These are phyloP conservation scores for Diaprepes abbreviatus DNA, from an alignment of 2,888 invertebrate species.

Conservation along the genomic window DNA sequence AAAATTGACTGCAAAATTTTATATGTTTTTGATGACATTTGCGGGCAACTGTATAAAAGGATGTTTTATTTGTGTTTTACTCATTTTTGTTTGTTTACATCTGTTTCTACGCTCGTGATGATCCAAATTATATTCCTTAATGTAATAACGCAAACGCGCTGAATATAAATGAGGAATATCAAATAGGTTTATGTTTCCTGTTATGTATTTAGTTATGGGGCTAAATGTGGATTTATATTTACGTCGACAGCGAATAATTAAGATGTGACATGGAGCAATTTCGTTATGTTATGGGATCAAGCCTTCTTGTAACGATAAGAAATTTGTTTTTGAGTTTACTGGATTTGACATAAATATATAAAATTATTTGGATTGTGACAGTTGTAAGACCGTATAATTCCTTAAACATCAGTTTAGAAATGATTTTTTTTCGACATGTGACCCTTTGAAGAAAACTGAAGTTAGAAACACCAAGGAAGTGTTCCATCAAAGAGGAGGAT, in stretches of 20 bases:
- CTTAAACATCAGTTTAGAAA: no score
- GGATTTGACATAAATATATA: no score
- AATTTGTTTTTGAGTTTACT: background rate
- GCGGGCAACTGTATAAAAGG: no score
- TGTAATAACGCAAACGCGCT: conserved; percentile 31
- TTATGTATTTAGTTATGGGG: conserved; percentile 19
- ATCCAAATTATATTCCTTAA: conserved; percentile 29
- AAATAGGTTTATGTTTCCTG: conserved; percentile 35
- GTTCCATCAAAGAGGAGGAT: no score
- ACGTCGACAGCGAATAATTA: conserved; percentile 25
- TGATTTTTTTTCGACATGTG: no score
- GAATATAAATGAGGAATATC: conserved; percentile 35
- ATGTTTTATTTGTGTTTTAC: background rate
- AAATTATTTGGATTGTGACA: no score
- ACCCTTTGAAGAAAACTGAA: no score
- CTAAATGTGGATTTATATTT: conserved; percentile 24
- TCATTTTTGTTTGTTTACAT: background rate
- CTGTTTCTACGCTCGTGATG: conserved; percentile 13
- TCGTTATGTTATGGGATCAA: conserved; percentile 2
- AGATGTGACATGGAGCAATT: conserved; percentile 14
- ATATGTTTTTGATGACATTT: no score
- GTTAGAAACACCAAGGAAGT: no score
- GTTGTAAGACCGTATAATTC: no score
- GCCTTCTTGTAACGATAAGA: background rate
- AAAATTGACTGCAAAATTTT: no score